phyloP scores from a whole-genome alignment of 2,797 vertebrate species.

The Labeo calbasu region DNA sequence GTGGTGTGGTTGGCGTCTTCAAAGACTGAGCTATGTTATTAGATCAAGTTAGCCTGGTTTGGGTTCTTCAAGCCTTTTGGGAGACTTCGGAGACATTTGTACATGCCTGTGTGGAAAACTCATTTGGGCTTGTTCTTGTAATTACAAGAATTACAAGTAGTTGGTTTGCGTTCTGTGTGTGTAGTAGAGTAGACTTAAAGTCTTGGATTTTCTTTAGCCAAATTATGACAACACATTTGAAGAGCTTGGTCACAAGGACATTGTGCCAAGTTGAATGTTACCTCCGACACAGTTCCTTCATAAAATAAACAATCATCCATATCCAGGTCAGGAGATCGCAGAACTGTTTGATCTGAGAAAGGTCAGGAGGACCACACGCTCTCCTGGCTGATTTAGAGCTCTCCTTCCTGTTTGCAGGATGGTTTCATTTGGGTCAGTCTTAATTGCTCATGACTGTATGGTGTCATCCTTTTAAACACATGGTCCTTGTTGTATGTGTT shows the following conservation, averaged over 20 bases:
- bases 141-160: conserved; percentile 20
- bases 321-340: not conserved
- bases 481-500: not conserved
- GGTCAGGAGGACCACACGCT: not conserved
- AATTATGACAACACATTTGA: not conserved
- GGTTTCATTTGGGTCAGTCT: not conserved
- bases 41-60: conserved; percentile 12
- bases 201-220: not conserved
- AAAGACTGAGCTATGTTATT: conserved; percentile 26
- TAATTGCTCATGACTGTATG: not conserved
- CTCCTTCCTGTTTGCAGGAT: not conserved
- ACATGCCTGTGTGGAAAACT: conserved; percentile 11
- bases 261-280: conserved; percentile 6
- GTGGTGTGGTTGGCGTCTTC: conserved; percentile 1
- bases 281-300: not conserved
- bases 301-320: not conserved
- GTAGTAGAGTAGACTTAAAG: not conserved
- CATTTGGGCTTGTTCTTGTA: not conserved
- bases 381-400: not conserved
- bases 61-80: not conserved
- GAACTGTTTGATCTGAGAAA: not conserved
- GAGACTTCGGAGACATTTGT: not conserved
- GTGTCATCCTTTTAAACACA: not conserved
- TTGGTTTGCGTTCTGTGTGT: not conserved
- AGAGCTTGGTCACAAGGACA: not conserved